A percentile compares a stretch with the other conserved stretches of the same genome.
phyloP scores from a whole-genome alignment of 2,797 vertebrate genomes.

The Mastacembelus armatus region DNA sequence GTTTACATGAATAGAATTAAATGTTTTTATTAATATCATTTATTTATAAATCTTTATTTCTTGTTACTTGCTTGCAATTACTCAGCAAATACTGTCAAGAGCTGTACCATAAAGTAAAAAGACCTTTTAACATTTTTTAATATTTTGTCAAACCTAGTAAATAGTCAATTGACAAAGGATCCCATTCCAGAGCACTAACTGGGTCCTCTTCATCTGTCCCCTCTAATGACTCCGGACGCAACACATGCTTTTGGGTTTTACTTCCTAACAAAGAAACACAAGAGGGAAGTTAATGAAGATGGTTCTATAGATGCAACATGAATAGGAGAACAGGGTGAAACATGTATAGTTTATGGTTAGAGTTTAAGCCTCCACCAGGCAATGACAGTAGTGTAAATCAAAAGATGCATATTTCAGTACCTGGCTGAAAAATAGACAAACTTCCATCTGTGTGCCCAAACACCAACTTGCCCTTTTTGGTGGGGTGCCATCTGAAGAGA shows the following conservation, averaged over 20 bases:
- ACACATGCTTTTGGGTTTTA: conserved; percentile 94
- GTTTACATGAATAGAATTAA: too few relatives aligned
- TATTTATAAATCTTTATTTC: too few relatives aligned
- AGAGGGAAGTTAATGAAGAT: background rate
- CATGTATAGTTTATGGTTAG: background rate
- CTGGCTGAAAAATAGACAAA: conserved; percentile 94
- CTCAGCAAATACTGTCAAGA: too few relatives aligned
- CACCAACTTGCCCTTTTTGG: conserved; percentile 91
- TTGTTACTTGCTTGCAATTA: too few relatives aligned
- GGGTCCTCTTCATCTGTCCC: conserved; percentile 97
- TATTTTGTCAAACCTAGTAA: conserved; percentile 81
- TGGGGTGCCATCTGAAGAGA: conserved; percentile 94
- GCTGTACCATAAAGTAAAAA: too few relatives aligned
- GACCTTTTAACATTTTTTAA: background rate
- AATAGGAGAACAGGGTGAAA: background rate
- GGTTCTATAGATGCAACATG: too few relatives aligned
- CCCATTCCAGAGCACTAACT: conserved; percentile 95
- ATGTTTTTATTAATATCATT: background rate
- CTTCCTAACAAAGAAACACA: conserved; percentile 79
- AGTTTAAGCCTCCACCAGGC: background rate
- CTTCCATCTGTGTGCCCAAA: conserved; percentile 97
- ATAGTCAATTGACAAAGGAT: conserved; percentile 94
- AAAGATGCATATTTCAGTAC: conserved; percentile 63
- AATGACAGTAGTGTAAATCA: background rate
- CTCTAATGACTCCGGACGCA: conserved; percentile 94